These are phyloP conservation scores for Trachelus tabidus DNA, from an alignment of 2,888 invertebrate species.

Conservation along the genomic window DNA sequence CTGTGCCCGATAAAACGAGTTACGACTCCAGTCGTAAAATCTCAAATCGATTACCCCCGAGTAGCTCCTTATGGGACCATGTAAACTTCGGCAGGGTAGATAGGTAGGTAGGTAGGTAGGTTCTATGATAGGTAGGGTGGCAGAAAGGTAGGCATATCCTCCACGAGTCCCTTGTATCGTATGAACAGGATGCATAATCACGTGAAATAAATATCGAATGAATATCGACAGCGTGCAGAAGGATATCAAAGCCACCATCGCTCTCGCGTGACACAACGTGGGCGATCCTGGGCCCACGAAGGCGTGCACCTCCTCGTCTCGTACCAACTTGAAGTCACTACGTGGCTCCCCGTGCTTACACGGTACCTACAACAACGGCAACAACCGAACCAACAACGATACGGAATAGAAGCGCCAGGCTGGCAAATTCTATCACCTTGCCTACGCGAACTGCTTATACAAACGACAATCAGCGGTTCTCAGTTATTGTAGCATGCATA, in stretches of 20 bases:
- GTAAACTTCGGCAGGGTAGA: not conserved
- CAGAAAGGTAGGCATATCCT: conserved; percentile 13
- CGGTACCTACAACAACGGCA: not conserved
- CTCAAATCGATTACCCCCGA: conserved; percentile 14
- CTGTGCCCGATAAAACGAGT: conserved; percentile 17
- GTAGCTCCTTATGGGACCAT: not conserved
- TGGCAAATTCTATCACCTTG: conserved; percentile 31
- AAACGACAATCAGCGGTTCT: not conserved
- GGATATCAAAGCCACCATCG: conserved; percentile 33
- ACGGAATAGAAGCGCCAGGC: conserved; percentile 22
- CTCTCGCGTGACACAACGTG: conserved; percentile 37
- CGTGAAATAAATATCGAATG: conserved; percentile 23
- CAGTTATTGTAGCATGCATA: not conserved
- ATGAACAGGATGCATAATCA: conserved; percentile 27
- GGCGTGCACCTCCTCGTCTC: conserved; percentile 12
- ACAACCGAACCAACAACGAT: conserved; percentile 22
- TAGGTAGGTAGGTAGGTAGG: not conserved
- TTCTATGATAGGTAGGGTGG: not conserved
- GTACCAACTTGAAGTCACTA: conserved; percentile 11
- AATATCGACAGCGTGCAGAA: conserved; percentile 20
- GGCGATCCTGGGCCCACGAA: conserved; percentile 35
- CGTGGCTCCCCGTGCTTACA: not conserved
- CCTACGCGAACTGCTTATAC: not conserved
- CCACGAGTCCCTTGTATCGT: conserved; percentile 27
- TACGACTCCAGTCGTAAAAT: conserved; percentile 19